These are phyloP conservation scores for Cydia fagiglandana DNA, from an alignment of 1,140 invertebrate species.

Conservation along the genomic window DNA sequence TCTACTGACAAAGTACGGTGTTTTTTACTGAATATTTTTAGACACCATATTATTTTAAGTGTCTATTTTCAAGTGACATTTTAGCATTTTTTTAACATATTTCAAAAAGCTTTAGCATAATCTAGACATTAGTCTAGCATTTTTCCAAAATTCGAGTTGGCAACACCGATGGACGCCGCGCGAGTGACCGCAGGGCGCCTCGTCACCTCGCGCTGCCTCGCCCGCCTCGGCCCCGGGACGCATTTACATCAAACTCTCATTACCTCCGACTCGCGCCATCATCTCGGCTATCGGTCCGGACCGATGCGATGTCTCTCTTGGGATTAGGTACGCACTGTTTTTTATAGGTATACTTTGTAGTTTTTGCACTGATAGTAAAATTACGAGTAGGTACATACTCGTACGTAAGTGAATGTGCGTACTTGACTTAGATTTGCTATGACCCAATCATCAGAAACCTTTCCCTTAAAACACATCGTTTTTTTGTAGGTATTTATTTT, in stretches of 20 bases:
- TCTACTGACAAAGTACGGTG: too few relatives aligned
- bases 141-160: too few relatives aligned
- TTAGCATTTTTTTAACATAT: too few relatives aligned
- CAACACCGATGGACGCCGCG: conserved; percentile 44
- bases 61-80: too few relatives aligned
- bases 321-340: conserved; percentile 33
- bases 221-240: conserved; percentile 33
- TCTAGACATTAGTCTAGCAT: too few relatives aligned
- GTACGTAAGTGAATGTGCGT: neutral
- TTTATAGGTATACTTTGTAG: conserved; percentile 32
- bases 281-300: conserved; percentile 19
- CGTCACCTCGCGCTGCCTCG: conserved; percentile 18
- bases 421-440: neutral
- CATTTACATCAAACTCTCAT: conserved; percentile 73
- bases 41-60: too few relatives aligned
- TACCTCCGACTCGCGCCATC: conserved; percentile 47
- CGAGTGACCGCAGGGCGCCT: conserved; percentile 26
- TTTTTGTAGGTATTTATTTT: neutral
- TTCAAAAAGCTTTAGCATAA: too few relatives aligned
- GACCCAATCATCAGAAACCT: neutral
- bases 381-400: neutral
- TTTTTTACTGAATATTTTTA: too few relatives aligned
- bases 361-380: conserved; percentile 3
- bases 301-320: conserved; percentile 32
- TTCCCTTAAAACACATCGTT: neutral